Percentiles rank a stretch among this genome's conserved stretches.
phyloP scores from a whole-genome alignment of 2,888 invertebrate genomes.

The Eupeodes luniger region DNA sequence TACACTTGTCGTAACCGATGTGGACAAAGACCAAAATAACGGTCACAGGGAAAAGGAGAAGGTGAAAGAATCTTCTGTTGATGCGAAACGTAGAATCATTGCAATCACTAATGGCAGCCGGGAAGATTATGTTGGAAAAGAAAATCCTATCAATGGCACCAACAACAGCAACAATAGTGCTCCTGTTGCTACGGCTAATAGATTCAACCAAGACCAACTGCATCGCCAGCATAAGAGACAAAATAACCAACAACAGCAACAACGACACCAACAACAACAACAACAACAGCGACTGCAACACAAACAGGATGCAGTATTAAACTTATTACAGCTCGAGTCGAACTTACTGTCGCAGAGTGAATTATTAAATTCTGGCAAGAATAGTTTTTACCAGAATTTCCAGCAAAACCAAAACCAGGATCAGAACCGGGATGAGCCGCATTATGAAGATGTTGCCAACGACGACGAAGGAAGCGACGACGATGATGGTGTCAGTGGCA shows the following conservation, averaged over 20 bases:
- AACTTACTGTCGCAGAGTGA: conserved; percentile 73
- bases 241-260: conserved; percentile 5
- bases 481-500: conserved; percentile 8
- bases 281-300: conserved; percentile 62
- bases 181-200: conserved; percentile 53
- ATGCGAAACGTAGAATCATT: conserved; percentile 34
- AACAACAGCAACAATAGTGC: conserved; percentile 28
- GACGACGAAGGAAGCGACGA: conserved; percentile 43
- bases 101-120: conserved; percentile 32
- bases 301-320: conserved; percentile 71
- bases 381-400: conserved; percentile 54
- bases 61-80: not conserved
- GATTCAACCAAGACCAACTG: conserved; percentile 55
- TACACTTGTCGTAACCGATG: conserved; percentile 43
- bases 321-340: conserved; percentile 77
- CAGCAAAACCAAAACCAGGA: conserved; percentile 36
- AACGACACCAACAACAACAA: conserved; percentile 74
- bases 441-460: conserved; percentile 72
- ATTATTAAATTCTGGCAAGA: conserved; percentile 65
- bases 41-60: not conserved
- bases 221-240: conserved; percentile 36
- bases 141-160: conserved; percentile 45
- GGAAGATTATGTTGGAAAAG: conserved; percentile 30
- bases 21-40: conserved; percentile 17
- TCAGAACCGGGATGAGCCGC: conserved; percentile 56